These are phyloP conservation scores for Drosophila repleta DNA, from an alignment of 1,140 invertebrate species.

Conservation along the genomic window DNA sequence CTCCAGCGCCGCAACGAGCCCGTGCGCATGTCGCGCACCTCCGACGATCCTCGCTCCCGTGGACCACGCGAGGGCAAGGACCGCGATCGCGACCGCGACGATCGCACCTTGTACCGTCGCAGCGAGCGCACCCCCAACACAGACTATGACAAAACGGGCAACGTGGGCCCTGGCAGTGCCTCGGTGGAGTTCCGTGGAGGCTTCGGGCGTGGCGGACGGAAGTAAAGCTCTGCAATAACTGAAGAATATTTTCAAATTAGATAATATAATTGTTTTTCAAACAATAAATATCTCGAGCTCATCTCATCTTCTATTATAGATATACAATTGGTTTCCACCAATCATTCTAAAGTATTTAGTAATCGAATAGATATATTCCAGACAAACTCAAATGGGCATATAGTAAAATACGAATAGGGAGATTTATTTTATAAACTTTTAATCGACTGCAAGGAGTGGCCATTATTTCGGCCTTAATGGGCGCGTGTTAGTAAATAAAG, in stretches of 20 bases:
- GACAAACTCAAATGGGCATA: too few relatives aligned
- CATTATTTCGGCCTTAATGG: too few relatives aligned
- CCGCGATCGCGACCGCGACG: conserved; percentile 14
- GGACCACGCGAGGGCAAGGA: conserved; percentile 22
- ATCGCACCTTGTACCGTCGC: conserved; percentile 24
- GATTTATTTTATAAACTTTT: too few relatives aligned
- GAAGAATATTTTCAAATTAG: too few relatives aligned
- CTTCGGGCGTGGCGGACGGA: conserved; percentile 11
- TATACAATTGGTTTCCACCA: too few relatives aligned
- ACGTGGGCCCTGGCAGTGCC: conserved; percentile 7
- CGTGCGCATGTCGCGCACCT: conserved; percentile 25
- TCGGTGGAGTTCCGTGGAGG: conserved; percentile 20
- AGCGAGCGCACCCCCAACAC: not conserved
- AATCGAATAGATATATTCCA: too few relatives aligned
- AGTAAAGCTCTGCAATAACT: not conserved
- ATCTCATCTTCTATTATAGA: too few relatives aligned
- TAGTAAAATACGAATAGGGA: too few relatives aligned
- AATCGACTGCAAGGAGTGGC: too few relatives aligned
- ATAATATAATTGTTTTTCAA: too few relatives aligned
- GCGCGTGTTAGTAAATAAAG: not conserved
- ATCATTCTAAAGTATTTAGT: too few relatives aligned
- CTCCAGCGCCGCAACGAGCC: conserved; percentile 32
- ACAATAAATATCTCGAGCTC: too few relatives aligned
- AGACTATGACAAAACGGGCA: conserved; percentile 9
- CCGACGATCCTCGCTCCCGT: conserved; percentile 7